Base-by-base conservation (phyloP, 2,113 vertebrate species). In the Saimiri boliviensis region DNA sequence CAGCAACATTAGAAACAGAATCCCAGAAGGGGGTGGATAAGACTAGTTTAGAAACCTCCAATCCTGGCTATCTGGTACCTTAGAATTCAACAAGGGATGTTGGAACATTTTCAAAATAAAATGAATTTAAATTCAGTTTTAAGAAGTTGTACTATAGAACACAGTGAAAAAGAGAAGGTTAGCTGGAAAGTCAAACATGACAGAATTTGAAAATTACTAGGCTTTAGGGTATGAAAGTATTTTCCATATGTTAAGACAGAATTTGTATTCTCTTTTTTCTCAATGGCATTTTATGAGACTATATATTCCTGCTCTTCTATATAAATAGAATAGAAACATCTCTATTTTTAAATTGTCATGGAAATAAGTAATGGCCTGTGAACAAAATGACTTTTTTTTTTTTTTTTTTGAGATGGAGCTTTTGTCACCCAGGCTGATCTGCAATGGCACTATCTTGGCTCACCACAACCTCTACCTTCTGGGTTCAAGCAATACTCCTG, bases 61-160 rank as follows among this genome's bases (percentile, higher is more conserved):
- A 8, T 63, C 58, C 5, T 79, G n/a, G 77, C 32, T 79, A 73
- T 86, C 92, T 85, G 23, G 23, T 49, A 60, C 47, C 32, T 63
- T 21, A 52, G 58, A 71, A 68, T 96, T 96, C 47, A 68, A 52
- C 14, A 94, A 91, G 17, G 40, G 42, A 80, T 91, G 30, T 23
- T 97, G 54, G 25, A 88, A 77, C 74, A 7, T 58, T 32, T n/a
- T 93, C 52, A 81, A 94, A 95, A 84, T 95, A 82, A 84, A 96
- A 89, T 90, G 88, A 70, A 91, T 93, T 93, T 94, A 97, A 91
- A 84, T 93, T 83, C 79, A 93, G 20, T 70, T 10, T 86, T 54
- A 47, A 74, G 97, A 93, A 30, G 20, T 94, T 93, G 70, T 85
- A 49, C 82, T 87, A 82, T 60, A 73, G 83, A 91, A 73, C 14